A percentile compares a stretch with the other conserved stretches of the same genome.
phyloP scores from a whole-genome alignment of 2,113 vertebrate genomes.

The Mus musculus region DNA sequence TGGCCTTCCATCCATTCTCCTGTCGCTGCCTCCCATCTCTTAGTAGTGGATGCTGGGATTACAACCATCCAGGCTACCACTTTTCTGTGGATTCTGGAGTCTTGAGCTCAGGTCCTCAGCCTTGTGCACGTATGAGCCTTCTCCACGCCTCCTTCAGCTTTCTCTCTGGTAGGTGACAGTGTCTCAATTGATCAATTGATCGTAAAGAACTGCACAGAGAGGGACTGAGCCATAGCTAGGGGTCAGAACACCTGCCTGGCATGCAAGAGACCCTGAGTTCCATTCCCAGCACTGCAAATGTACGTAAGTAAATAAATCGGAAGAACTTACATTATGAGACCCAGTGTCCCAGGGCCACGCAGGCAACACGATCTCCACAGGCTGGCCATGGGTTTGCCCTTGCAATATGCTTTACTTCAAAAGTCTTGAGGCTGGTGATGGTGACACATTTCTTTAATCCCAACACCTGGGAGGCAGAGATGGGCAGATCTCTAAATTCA shows the following conservation, averaged over 20 bases:
- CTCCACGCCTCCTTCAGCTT: background rate
- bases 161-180: background rate
- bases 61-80: background rate
- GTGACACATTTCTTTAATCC: background rate
- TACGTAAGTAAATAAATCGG: background rate
- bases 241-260: background rate
- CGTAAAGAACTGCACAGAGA: background rate
- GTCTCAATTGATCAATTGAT: fast-evolving
- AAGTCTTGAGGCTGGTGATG: background rate
- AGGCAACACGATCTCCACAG: background rate
- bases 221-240: background rate
- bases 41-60: background rate
- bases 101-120: background rate
- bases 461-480: background rate
- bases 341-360: background rate
- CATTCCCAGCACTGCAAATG: background rate
- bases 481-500: background rate
- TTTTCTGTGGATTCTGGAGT: background rate
- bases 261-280: background rate
- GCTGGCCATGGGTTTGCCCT: background rate
- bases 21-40: no score
- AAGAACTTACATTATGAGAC: background rate
- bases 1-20: no score
- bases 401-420: background rate
- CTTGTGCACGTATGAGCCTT: no score